Percentiles rank a stretch among this genome's conserved stretches.
These are phyloP conservation scores for Amphipyra berbera DNA, from an alignment of 2,888 invertebrate species.

Conservation along the genomic window DNA sequence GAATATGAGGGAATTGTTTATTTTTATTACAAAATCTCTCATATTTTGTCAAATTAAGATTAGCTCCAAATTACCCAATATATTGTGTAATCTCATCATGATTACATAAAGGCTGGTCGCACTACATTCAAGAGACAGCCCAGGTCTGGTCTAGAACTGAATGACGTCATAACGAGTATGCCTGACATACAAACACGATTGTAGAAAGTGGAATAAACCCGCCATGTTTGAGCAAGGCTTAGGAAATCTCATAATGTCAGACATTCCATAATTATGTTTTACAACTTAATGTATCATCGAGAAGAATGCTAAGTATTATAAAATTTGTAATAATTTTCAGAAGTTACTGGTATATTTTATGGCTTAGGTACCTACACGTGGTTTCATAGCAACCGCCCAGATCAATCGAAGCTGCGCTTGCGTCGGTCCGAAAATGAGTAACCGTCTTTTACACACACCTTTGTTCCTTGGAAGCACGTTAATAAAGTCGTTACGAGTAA, in stretches of 20 bases:
- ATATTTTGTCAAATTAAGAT: not conserved
- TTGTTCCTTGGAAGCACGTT: no score
- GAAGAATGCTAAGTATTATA: not conserved
- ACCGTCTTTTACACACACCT: no score
- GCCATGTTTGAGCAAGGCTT: slow-evolving; percentile 29
- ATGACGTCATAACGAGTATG: slow-evolving; percentile 50
- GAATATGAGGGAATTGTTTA: slow-evolving; percentile 1
- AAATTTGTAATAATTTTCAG: slow-evolving; percentile 24
- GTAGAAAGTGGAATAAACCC: slow-evolving; percentile 53
- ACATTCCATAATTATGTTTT: slow-evolving; percentile 52
- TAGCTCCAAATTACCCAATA: slow-evolving; percentile 16
- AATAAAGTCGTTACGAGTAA: no score
- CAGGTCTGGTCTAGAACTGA: slow-evolving; percentile 36
- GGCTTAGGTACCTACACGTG: no score
- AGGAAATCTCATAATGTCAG: slow-evolving; percentile 50
- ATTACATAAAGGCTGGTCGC: slow-evolving; percentile 42
- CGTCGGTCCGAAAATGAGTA: no score
- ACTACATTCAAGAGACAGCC: slow-evolving; percentile 39
- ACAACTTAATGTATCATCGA: slow-evolving; percentile 33
- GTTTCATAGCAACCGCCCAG: no score
- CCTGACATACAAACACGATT: slow-evolving; percentile 56
- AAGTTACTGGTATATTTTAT: not conserved
- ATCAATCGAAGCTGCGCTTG: no score
- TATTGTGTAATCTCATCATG: slow-evolving; percentile 19
- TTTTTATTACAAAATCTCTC: slow-evolving; percentile 3